Base-by-base conservation (phyloP, 2,797 vertebrate genomes). In the Phoebastria nigripes region DNA sequence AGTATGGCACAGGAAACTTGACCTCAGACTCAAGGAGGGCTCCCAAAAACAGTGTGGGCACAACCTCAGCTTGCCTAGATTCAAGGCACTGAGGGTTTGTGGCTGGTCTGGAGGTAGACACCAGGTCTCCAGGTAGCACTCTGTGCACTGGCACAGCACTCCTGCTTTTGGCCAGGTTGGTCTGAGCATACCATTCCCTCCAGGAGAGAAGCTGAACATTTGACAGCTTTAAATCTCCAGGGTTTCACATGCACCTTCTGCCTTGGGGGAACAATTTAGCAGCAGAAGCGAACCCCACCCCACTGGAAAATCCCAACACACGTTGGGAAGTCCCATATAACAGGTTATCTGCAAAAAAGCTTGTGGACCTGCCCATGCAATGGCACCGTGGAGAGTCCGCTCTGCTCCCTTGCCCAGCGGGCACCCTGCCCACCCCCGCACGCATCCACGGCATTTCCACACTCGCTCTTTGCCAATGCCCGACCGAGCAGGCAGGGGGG, bases 231-330 rank as follows among this genome's bases (percentile, higher is more conserved):
- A 69, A 42, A 69, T 70, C 78, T 77, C 52, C 42, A 41, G 39
- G 21, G 47, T 66, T 95, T 76, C 71, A 77, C 29, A 16, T 0
- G 3, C 47, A 85, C 63, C 17, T 28, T 49, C 82, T 87, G 77
- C 91, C 95, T 67, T 24, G 37, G 41, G 51, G 79, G 55, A 89
- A 49, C 24, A 87, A 78, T 62, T 80, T 16, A 77, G 14, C 42
- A 91, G 89, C 55, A 91, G 62, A 70, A 70, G 24, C 3, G 6
- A 94, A 91, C 84, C 55, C 89, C 89, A 96, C 87, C 93, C 91
- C 49, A 47, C n/a, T 88, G 93, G 94, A 91, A 97, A 96, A 80
- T 59, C 94, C 91, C 94, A 91, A 37, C 35, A 80, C 12, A 0
- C 11, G 6, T 3, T 67, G 94, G 94, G 91, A 97, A 95, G 63